These are phyloP conservation scores for Notarius quadriscutis DNA, from an alignment of 2,113 vertebrate genomes.

Conservation along the genomic window DNA sequence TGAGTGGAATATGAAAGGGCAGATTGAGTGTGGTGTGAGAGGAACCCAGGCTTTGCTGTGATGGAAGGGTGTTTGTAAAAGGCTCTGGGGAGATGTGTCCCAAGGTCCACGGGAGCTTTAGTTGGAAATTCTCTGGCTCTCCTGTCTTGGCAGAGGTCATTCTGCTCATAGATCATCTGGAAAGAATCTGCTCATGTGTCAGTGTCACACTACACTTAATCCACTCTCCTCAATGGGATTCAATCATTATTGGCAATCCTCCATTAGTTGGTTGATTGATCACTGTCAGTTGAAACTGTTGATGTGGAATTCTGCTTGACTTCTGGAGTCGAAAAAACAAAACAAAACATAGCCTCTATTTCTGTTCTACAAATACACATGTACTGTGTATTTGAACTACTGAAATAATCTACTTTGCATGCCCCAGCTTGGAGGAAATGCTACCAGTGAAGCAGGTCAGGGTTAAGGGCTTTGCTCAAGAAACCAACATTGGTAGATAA, in stretches of 20 bases:
- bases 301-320: no score
- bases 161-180: background rate
- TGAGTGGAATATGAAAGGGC: background rate
- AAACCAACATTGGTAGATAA: background rate
- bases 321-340: background rate
- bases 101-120: background rate
- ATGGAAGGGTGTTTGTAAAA: conserved; percentile 12
- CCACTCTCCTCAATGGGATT: background rate
- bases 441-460: background rate
- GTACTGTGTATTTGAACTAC: background rate
- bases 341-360: background rate
- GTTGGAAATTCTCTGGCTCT: background rate
- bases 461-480: background rate
- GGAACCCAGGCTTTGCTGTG: background rate
- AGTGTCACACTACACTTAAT: conserved; percentile 6
- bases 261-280: background rate
- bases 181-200: conserved; percentile 3
- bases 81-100: background rate
- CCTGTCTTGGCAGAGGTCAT: background rate
- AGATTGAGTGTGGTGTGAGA: background rate
- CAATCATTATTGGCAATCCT: background rate
- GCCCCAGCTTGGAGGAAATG: background rate
- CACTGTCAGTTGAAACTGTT: background rate
- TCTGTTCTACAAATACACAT: background rate
- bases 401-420: background rate